phyloP scores from a whole-genome alignment of 2,888 invertebrate species.

The Tipula confusa region DNA sequence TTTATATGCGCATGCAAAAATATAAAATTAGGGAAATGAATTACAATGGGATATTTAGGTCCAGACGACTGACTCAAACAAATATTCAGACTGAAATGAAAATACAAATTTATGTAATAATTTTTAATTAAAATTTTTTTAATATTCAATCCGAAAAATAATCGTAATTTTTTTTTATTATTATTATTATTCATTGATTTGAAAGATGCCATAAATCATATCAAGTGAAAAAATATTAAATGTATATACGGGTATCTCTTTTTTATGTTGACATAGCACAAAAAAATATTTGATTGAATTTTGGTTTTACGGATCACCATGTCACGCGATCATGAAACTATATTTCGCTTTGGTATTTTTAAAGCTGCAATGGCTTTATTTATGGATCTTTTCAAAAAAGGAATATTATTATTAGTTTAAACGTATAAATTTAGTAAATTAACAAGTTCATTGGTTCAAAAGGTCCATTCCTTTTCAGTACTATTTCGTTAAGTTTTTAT shows the following conservation, averaged over 20 bases:
- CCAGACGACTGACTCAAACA: neutral
- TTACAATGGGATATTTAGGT: neutral
- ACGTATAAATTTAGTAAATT: no score
- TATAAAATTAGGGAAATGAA: neutral
- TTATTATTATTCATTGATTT: conserved; percentile 13
- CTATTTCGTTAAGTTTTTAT: no score
- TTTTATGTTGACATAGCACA: neutral
- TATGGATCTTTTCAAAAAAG: no score
- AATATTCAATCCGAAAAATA: neutral
- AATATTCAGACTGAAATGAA: neutral
- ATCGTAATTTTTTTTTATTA: neutral
- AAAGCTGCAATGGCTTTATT: no score
- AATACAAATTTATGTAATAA: neutral
- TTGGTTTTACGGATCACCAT: neutral
- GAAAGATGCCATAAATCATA: neutral
- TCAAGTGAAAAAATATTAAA: neutral
- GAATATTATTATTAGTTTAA: no score
- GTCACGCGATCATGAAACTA: no score
- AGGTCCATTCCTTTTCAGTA: no score
- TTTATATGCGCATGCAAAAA: neutral
- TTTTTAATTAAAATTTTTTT: neutral
- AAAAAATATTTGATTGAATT: neutral
- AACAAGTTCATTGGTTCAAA: no score
- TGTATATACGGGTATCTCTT: neutral
- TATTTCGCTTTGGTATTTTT: no score